Evolutionary conservation across 1,140 invertebrate genomes (phyloP).

Genomic region (Phymorhynchus buccinoides): DNA sequence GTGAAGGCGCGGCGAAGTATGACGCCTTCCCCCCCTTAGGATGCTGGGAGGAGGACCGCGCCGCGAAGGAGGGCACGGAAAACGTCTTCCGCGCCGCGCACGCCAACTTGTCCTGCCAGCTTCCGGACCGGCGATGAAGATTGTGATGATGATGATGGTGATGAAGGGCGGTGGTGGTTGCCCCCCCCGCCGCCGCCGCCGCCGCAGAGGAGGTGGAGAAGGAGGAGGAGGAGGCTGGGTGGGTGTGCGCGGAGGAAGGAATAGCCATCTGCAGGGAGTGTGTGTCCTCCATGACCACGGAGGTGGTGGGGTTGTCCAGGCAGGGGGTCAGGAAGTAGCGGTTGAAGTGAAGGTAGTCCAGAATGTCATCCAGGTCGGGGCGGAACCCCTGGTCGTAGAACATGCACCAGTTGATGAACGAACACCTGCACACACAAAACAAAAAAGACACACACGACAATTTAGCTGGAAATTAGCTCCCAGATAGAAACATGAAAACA

Average conservation of each 20-base stretch:
- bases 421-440: constrained; percentile 77
- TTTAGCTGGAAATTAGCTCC: no score
- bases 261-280: constrained; percentile 76
- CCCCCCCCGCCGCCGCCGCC: neutral
- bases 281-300: constrained; percentile 80
- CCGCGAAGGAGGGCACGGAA: constrained; percentile 32
- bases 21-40: neutral
- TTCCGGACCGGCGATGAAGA: constrained; percentile 51
- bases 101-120: constrained; percentile 41
- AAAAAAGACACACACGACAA: no score
- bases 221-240: no score
- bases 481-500: no score
- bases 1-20: constrained; percentile 13
- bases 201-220: constrained; percentile 34
- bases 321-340: constrained; percentile 85
- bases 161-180: constrained; percentile 50
- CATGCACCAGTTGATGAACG: constrained; percentile 86
- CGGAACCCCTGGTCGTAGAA: constrained; percentile 80
- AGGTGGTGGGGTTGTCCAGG: constrained; percentile 83
- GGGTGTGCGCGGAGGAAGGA: constrained; percentile 51
- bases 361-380: constrained; percentile 83
- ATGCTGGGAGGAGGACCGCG: neutral
- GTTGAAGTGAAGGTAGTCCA: constrained; percentile 84
- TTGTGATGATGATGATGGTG: constrained; percentile 33
- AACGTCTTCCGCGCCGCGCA: constrained; percentile 35